Conservation (phyloP, 2,113 vertebrate genomes). For the Cyanoramphus novaezelandiae region DNA sequence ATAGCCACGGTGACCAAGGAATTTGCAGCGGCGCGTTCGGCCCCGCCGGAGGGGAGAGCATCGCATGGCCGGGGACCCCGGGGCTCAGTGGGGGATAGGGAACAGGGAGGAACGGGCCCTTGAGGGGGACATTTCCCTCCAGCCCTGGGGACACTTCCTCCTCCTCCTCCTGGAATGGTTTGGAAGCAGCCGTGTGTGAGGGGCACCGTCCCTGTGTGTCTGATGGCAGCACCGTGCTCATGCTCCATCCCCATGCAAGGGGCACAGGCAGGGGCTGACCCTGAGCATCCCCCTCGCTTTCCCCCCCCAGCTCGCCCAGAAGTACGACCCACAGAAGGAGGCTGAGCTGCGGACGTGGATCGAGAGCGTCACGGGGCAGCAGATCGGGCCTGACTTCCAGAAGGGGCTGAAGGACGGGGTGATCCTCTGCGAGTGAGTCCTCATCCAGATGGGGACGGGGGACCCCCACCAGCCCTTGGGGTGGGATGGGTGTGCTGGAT, state of each 20-base stretch:
- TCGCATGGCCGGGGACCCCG: rapidly evolving
- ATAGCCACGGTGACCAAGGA: constrained; percentile 59
- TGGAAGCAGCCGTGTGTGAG: neutral
- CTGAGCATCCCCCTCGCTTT: neutral
- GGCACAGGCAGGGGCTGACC: neutral
- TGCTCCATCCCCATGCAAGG: neutral
- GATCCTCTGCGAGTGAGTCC: constrained; percentile 91
- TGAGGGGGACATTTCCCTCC: neutral
- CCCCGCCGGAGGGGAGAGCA: neutral
- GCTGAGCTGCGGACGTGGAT: constrained; percentile 90
- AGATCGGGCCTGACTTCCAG: constrained; percentile 90
- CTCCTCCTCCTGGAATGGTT: neutral
- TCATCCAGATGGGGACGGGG: rapidly evolving
- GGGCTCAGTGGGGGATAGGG: neutral
- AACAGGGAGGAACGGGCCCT: neutral
- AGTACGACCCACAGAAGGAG: constrained; percentile 91
- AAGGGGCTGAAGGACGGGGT: constrained; percentile 89
- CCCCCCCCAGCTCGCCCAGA: constrained; percentile 85
- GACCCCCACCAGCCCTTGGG: neutral
- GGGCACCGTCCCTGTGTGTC: neutral
- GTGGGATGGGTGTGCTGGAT: neutral
- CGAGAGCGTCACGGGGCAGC: constrained; percentile 80
- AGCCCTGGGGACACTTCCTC: neutral
- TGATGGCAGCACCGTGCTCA: rapidly evolving
- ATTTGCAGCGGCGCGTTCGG: neutral